phyloP scores from a whole-genome alignment of 1,140 invertebrate genomes.

The Pinna nobilis region DNA sequence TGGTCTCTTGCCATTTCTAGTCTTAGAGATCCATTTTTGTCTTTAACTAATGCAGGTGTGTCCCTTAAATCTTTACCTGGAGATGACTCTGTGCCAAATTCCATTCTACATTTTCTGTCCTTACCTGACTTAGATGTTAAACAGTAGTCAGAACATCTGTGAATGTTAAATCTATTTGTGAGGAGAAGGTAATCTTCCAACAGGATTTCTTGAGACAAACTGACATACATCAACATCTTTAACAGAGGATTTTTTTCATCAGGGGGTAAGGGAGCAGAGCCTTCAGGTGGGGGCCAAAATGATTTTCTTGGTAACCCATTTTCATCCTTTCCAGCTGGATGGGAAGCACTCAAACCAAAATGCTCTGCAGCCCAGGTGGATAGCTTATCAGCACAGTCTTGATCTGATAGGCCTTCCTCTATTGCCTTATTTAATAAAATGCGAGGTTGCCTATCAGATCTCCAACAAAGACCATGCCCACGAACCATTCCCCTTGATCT shows the following conservation, averaged over 20 bases:
- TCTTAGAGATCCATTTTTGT: constrained; percentile 38
- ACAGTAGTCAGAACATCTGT: constrained; percentile 46
- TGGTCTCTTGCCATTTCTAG: constrained; percentile 43
- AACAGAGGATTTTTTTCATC: constrained; percentile 34
- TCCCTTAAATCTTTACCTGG: constrained; percentile 17
- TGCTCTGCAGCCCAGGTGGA: constrained; percentile 29
- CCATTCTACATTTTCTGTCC: constrained; percentile 7
- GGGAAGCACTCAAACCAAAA: constrained; percentile 36
- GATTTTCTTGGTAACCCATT: constrained; percentile 40
- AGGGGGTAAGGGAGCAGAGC: constrained; percentile 14
- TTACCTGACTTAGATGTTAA: background rate
- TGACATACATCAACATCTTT: constrained; percentile 48
- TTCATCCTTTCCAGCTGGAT: constrained; percentile 44
- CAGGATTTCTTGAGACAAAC: constrained; percentile 31
- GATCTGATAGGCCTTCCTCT: constrained; percentile 22
- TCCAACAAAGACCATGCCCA: constrained; percentile 47
- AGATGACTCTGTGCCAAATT: background rate
- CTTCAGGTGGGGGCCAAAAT: constrained; percentile 45
- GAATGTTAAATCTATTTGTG: constrained; percentile 40
- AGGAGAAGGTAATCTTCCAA: constrained; percentile 35
- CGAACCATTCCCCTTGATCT: constrained; percentile 45
- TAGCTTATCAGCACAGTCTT: constrained; percentile 26
- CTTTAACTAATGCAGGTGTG: constrained; percentile 23
- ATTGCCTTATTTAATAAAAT: constrained; percentile 26
- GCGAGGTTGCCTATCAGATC: constrained; percentile 35